Evolutionary conservation across 1,140 invertebrate species (phyloP).

Genomic region (Aphelenchoides fujianensis): DNA sequence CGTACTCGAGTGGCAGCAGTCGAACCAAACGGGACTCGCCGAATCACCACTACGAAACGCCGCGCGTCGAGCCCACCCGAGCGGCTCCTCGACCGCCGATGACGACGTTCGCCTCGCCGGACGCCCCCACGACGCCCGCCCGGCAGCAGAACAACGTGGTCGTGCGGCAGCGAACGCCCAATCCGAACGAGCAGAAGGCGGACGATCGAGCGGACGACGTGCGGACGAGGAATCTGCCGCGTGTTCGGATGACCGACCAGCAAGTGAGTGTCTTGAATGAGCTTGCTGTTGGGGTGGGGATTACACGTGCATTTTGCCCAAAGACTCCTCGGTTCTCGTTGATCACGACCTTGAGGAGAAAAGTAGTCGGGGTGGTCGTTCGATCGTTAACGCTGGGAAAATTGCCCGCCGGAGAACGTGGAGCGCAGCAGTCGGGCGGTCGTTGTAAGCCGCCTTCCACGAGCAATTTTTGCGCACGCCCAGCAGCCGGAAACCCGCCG

Average conservation of each 20-base stretch:
- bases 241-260: constrained; percentile 27
- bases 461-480: neutral
- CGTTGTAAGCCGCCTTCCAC: neutral
- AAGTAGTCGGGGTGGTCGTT: too few species aligned
- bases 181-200: constrained; percentile 28
- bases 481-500: too few species aligned
- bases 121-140: neutral
- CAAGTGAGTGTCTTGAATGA: constrained; percentile 26
- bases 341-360: too few species aligned
- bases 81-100: neutral
- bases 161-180: constrained; percentile 30
- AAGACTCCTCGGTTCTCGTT: too few species aligned
- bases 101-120: neutral
- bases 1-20: constrained; percentile 5
- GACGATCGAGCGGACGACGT: constrained; percentile 20
- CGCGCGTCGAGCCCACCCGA: constrained; percentile 12
- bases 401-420: neutral
- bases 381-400: neutral
- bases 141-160: constrained; percentile 7
- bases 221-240: constrained; percentile 28
- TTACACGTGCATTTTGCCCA: too few species aligned
- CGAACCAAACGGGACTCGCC: neutral
- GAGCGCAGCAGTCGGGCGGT: too few species aligned
- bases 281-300: constrained; percentile 3
- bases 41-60: constrained; percentile 20